These are phyloP conservation scores for Drosophila merina DNA, from an alignment of 2,888 invertebrate genomes.

Conservation along the genomic window DNA sequence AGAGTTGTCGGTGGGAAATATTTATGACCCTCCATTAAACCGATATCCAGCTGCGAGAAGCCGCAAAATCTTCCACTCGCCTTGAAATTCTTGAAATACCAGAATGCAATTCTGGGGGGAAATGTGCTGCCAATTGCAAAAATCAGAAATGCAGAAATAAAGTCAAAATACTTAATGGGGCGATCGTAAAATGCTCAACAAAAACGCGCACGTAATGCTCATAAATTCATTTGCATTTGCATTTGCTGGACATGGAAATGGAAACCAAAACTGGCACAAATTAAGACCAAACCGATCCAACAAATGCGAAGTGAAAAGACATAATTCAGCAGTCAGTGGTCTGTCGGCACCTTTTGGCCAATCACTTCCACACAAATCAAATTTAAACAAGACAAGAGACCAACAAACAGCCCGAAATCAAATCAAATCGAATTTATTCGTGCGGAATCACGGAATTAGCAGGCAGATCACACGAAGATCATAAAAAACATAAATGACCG, in stretches of 20 bases:
- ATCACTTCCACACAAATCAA: slow-evolving; percentile 27
- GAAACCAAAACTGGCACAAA: slow-evolving; percentile 7
- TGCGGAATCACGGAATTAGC: slow-evolving; percentile 55
- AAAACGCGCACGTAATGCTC: slow-evolving; percentile 52
- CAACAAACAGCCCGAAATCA: slow-evolving; percentile 31
- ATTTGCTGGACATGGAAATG: slow-evolving; percentile 33
- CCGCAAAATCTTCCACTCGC: background rate
- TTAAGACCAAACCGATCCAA: background rate
- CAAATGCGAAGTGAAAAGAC: slow-evolving; percentile 5
- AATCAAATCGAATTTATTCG: slow-evolving; percentile 31
- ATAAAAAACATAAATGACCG: slow-evolving; percentile 49
- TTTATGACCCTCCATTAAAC: slow-evolving; percentile 15
- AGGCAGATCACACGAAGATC: slow-evolving; percentile 51
- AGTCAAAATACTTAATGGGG: slow-evolving; percentile 40
- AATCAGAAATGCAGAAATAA: slow-evolving; percentile 4
- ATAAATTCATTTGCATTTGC: slow-evolving; percentile 45
- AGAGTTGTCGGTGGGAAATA: background rate
- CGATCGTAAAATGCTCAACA: slow-evolving; percentile 34
- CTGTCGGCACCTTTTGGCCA: slow-evolving; percentile 30
- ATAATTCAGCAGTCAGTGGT: slow-evolving; percentile 10
- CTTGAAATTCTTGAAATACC: slow-evolving; percentile 19
- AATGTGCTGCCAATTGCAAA: slow-evolving; percentile 32
- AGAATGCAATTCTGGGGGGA: slow-evolving; percentile 10
- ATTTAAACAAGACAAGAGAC: slow-evolving; percentile 9
- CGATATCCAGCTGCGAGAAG: slow-evolving; percentile 4